These are phyloP conservation scores for Greenwoodochromis staneri DNA, from an alignment of 2,113 vertebrate genomes.

Conservation along the genomic window DNA sequence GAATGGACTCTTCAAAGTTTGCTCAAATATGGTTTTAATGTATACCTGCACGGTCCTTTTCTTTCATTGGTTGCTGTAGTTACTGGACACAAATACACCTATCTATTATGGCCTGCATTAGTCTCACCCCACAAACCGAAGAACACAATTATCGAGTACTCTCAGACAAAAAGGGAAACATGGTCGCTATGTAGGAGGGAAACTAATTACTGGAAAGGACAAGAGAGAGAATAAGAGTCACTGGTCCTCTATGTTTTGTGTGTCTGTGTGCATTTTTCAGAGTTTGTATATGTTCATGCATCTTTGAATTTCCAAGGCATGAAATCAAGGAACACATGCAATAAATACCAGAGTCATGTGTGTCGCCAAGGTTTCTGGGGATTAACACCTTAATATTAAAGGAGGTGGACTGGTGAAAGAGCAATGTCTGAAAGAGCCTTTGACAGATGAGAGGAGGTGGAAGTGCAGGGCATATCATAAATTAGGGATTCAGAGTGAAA, in stretches of 20 bases:
- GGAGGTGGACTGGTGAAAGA: not conserved
- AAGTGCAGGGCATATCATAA: not conserved
- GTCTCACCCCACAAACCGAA: not conserved
- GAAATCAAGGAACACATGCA: not conserved
- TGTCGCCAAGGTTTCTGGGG: not conserved
- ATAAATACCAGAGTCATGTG: constrained; percentile 4
- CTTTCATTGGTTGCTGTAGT: not conserved
- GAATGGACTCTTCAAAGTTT: not conserved
- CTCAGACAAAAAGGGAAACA: not conserved
- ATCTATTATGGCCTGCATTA: not conserved
- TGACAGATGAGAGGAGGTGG: not conserved
- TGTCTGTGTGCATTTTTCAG: not conserved
- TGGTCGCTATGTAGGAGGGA: not conserved
- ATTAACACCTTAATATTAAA: not conserved
- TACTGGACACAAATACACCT: not conserved
- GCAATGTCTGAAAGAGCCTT: not conserved
- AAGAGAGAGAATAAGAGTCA: not conserved
- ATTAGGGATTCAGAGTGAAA: constrained; percentile 2
- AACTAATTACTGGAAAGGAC: not conserved
- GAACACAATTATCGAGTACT: not conserved
- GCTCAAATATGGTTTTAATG: not conserved
- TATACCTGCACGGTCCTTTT: not conserved
- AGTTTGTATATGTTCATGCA: not conserved
- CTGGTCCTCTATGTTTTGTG: not conserved
- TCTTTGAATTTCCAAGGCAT: not conserved